Evolutionary conservation across 2,888 invertebrate species (phyloP).

Genomic region (Standfussiana lucernea): DNA sequence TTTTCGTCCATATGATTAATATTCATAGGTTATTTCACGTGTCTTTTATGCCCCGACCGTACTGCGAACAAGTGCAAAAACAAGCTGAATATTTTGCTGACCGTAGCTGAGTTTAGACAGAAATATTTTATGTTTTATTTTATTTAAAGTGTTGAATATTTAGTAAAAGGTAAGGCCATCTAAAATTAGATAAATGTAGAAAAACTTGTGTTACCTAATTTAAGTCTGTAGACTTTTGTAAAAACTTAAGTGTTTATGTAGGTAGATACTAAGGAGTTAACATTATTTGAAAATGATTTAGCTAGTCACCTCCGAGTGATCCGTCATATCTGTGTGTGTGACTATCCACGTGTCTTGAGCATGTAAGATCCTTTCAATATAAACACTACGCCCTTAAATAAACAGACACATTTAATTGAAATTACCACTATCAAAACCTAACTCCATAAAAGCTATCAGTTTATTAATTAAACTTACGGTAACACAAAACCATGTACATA

Average conservation of each 20-base stretch:
- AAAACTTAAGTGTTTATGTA: neutral
- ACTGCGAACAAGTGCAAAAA: slow-evolving; percentile 49
- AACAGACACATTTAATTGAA: slow-evolving; percentile 15
- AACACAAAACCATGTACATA: slow-evolving; percentile 29
- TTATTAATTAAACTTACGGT: slow-evolving; percentile 37
- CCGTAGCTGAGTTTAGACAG: slow-evolving; percentile 22
- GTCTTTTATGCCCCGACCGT: slow-evolving; percentile 51
- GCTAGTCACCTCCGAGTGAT: neutral
- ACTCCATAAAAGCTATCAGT: slow-evolving; percentile 12
- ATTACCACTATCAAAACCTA: slow-evolving; percentile 3
- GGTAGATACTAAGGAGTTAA: neutral
- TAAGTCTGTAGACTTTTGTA: neutral
- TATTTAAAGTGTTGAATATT: slow-evolving; percentile 9
- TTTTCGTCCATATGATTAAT: slow-evolving; percentile 62
- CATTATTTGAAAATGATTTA: neutral
- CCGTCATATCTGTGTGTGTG: neutral
- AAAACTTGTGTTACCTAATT: neutral
- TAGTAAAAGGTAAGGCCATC: neutral
- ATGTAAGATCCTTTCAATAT: neutral
- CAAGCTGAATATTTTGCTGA: slow-evolving; percentile 52
- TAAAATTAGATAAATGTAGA: neutral
- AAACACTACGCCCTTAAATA: neutral
- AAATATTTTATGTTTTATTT: slow-evolving; percentile 21
- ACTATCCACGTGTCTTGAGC: neutral
- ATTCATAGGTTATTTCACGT: slow-evolving; percentile 65